A percentile compares a stretch with the other conserved stretches of the same genome.
These are phyloP conservation scores for Heterocephalus glaber DNA, from an alignment of 2,113 vertebrate genomes.

Conservation along the genomic window DNA sequence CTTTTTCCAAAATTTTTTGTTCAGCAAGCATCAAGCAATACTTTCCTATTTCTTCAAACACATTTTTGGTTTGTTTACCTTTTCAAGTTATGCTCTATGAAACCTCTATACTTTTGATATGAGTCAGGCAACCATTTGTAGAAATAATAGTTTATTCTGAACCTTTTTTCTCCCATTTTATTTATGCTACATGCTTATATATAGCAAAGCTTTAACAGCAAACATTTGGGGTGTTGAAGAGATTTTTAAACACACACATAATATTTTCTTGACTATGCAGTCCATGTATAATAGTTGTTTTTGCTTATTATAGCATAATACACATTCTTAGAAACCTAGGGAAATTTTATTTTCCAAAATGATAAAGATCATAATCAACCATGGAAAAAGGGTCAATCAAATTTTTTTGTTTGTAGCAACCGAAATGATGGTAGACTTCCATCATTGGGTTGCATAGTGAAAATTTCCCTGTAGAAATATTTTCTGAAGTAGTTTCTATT, in stretches of 20 bases:
- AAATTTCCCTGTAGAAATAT: slow-evolving; percentile 79
- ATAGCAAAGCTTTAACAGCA: not conserved
- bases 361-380: slow-evolving; percentile 28
- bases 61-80: slow-evolving; percentile 5
- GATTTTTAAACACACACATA: slow-evolving; percentile 16
- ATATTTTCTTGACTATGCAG: not conserved
- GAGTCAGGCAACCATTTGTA: not conserved
- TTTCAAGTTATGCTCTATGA: slow-evolving; percentile 31
- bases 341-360: slow-evolving; percentile 10
- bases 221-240: not conserved
- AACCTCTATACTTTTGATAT: slow-evolving; percentile 29
- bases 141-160: not conserved
- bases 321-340: not conserved
- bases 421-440: slow-evolving; percentile 69
- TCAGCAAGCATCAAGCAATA: slow-evolving; percentile 43
- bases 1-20: not conserved
- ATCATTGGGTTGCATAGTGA: not conserved
- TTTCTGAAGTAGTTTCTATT: slow-evolving; percentile 83
- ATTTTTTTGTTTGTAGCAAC: slow-evolving; percentile 10
- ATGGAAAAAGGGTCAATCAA: not conserved
- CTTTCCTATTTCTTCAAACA: slow-evolving; percentile 40
- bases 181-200: not conserved
- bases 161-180: slow-evolving; percentile 37
- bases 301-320: not conserved
- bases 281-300: not conserved